Percentiles rank a stretch among this genome's conserved stretches.
phyloP scores from a whole-genome alignment of 2,888 invertebrate genomes.

The Eumerus sabulonum region DNA sequence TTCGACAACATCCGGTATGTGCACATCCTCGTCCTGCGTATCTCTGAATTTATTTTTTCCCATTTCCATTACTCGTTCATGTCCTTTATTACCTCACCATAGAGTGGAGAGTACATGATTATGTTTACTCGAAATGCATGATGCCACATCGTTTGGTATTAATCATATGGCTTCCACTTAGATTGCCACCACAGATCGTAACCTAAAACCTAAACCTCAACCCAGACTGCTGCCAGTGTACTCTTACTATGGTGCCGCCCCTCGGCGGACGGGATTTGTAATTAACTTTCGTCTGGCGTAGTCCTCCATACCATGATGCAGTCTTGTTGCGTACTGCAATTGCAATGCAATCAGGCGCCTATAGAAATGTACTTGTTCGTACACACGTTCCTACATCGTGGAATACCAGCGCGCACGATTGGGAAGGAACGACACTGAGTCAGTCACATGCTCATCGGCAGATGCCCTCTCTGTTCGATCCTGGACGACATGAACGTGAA shows the following conservation, averaged over 20 bases:
- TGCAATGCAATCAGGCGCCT: slow-evolving; percentile 61
- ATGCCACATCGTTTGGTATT: slow-evolving; percentile 51
- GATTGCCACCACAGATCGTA: slow-evolving; percentile 36
- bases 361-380: slow-evolving; percentile 54
- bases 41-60: background rate
- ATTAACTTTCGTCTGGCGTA: slow-evolving; percentile 49
- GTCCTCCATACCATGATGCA: background rate
- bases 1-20: slow-evolving; percentile 5
- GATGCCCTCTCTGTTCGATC: slow-evolving; percentile 1
- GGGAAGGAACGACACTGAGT: background rate
- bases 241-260: background rate
- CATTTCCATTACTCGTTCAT: background rate
- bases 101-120: slow-evolving; percentile 39
- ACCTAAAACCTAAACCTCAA: slow-evolving; percentile 15
- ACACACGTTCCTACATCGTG: slow-evolving; percentile 51
- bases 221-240: background rate
- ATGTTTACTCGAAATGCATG: slow-evolving; percentile 56
- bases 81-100: slow-evolving; percentile 3
- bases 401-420: background rate
- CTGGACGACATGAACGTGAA: background rate
- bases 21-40: slow-evolving; percentile 9
- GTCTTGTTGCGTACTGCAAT: slow-evolving; percentile 19
- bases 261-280: slow-evolving; percentile 40
- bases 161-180: slow-evolving; percentile 43
- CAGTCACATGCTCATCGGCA: background rate